Conservation (phyloP, 2,113 vertebrate genomes). For the Donacobius atricapilla region DNA sequence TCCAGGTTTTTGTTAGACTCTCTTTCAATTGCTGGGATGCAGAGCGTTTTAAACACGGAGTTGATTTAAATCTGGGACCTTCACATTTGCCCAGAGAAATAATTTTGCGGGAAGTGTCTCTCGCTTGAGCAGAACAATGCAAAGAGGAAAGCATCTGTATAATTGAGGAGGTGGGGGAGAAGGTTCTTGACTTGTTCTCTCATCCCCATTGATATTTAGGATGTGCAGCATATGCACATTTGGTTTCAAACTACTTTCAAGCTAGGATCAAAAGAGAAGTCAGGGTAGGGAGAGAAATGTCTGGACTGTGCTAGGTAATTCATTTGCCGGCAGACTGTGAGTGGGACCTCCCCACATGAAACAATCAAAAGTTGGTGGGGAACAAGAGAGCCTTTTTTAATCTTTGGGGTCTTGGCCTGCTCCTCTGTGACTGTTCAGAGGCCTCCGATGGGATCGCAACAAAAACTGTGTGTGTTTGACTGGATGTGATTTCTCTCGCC, state of each 20-base stretch:
- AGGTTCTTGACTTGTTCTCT: neutral
- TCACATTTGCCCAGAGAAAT: neutral
- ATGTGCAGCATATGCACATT: neutral
- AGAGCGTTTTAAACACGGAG: neutral
- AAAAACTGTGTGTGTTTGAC: neutral
- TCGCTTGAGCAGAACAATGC: constrained; percentile 12
- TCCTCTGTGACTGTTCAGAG: neutral
- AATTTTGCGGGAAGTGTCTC: neutral
- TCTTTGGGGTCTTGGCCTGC: neutral
- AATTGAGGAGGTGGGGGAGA: neutral
- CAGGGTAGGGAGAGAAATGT: neutral
- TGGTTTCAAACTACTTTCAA: neutral
- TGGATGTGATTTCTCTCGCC: neutral
- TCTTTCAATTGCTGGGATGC: neutral
- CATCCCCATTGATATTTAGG: neutral
- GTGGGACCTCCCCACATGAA: neutral
- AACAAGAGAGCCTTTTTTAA: neutral
- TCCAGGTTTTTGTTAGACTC: neutral
- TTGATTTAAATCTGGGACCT: neutral
- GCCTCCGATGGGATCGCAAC: neutral
- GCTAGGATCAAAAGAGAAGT: neutral
- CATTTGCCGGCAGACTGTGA: neutral
- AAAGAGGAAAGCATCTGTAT: constrained; percentile 16
- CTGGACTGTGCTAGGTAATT: neutral
- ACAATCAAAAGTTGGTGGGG: neutral